Conservation (phyloP, 2,888 invertebrate genomes). For the Drosophila pseudotakahashii region DNA sequence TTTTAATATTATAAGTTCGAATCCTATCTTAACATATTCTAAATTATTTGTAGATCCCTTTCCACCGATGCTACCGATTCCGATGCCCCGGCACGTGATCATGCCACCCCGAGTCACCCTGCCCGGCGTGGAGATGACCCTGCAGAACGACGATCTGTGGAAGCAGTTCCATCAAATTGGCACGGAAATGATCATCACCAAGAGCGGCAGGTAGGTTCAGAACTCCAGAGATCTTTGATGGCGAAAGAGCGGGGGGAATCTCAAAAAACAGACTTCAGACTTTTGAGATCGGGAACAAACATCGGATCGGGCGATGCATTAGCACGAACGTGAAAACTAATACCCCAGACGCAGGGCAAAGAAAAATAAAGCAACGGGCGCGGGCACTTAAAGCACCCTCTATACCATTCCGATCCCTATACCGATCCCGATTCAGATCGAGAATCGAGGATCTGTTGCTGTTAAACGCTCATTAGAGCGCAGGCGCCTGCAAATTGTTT, state of each 20-base stretch:
- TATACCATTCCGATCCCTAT: constrained; percentile 4
- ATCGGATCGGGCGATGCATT: constrained; percentile 57
- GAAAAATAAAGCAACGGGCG: constrained; percentile 56
- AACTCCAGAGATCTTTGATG: constrained; percentile 7
- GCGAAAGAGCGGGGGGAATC: constrained; percentile 26
- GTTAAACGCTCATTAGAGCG: constrained; percentile 80
- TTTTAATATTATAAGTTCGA: too few species aligned
- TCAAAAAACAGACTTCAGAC: background rate
- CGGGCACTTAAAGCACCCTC: constrained; percentile 60
- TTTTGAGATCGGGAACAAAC: constrained; percentile 29
- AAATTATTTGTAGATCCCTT: constrained; percentile 76
- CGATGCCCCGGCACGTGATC: constrained; percentile 81
- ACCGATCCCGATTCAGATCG: constrained; percentile 5
- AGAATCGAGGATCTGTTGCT: constrained; percentile 34
- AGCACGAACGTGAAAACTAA: constrained; percentile 70
- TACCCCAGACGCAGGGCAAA: constrained; percentile 51
- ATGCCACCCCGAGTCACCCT: constrained; percentile 80
- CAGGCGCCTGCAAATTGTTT: constrained; percentile 83
- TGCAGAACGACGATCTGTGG: constrained; percentile 89
- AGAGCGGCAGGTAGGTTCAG: constrained; percentile 89
- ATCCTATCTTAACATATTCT: too few species aligned
- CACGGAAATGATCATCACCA: constrained; percentile 93
- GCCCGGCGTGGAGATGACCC: constrained; percentile 85
- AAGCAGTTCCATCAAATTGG: constrained; percentile 88
- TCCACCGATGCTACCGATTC: constrained; percentile 81